Evolutionary conservation across 2,888 invertebrate genomes (phyloP), one percentile per base, ranked within the genome.

Genomic region (Pherbina coryleti): DNA sequence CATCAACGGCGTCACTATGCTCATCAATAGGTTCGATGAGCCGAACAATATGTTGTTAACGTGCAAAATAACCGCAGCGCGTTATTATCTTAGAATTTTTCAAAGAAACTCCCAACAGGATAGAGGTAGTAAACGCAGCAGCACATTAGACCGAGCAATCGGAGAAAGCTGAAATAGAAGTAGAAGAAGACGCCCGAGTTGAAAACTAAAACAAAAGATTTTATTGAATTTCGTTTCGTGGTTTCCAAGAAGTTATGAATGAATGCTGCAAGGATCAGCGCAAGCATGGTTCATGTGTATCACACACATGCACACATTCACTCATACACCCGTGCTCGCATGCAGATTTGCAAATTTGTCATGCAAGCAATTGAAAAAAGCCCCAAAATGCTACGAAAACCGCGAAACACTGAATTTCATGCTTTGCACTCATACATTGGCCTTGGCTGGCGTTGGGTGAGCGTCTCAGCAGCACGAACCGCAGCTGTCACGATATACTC

Each of bases 121-220:
- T 55, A 19, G 19, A 19, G 25, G 57, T 25, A 60, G 57, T 4
- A 9, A 22, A 25, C 7, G 19, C 14, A 19, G 22, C n/a, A 28
- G 19, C 19, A 55, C 19, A 60, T 22, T 14, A 28, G 44, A 11
- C n/a, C 9, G 57, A 2, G 19, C 2, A 22, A 14, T 7, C 57
- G 3, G 57, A 60, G 57, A 7, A 25, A 22, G 25, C 5, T 8
- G 28, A 14, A 55, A 70, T 14, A 25, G 28, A 3, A 37, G 5
- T 3, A 22, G 19, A 19, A 19, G 28, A 69, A 51, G 28, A 51
- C 2, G 31, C 8, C 8, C 25, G 67, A 57, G 67, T 75, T 75
- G 67, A 66, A 75, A 66, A 66, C 67, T 75, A 19, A 67, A 67
- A 67, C 75, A 66, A 75, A 53, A 75, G 51, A 75, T 75, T 67